Evolutionary conservation across 2,888 invertebrate genomes (phyloP).

Genomic region (Stegophylla sp.): DNA sequence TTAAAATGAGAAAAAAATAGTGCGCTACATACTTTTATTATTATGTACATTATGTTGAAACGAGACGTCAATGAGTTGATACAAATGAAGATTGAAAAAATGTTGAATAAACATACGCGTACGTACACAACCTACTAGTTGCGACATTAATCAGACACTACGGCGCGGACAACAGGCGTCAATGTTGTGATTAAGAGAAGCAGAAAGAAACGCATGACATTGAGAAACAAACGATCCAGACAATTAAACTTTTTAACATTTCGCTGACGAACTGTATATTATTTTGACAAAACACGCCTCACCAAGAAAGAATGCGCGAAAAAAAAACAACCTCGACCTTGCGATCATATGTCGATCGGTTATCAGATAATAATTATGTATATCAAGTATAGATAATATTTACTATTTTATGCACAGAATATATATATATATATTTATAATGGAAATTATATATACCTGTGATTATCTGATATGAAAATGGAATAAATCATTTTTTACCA

Average conservation of each 20-base stretch:
- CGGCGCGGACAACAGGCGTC: constrained; percentile 6
- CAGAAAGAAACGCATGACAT: constrained; percentile 22
- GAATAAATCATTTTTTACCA: too few species aligned
- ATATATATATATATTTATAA: too few species aligned
- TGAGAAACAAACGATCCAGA: constrained; percentile 1
- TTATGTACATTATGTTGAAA: constrained; percentile 37
- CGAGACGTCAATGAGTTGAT: constrained; percentile 21
- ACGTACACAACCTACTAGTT: constrained; percentile 10
- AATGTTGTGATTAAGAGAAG: constrained; percentile 2
- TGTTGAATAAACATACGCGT: constrained; percentile 3
- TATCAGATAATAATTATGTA: constrained; percentile 47
- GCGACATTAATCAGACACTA: constrained; percentile 39
- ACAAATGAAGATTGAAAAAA: constrained; percentile 8
- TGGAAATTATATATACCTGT: too few species aligned
- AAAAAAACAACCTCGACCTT: constrained; percentile 57
- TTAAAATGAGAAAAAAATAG: constrained; percentile 22
- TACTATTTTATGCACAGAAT: too few species aligned
- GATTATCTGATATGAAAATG: too few species aligned
- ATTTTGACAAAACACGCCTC: constrained; percentile 58
- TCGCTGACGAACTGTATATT: constrained; percentile 33
- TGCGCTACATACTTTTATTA: constrained; percentile 42
- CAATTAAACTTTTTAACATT: constrained; percentile 24
- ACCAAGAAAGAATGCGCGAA: constrained; percentile 46
- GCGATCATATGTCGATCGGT: constrained; percentile 34
- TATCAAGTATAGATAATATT: too few species aligned